Evolutionary conservation across 2,888 invertebrate species (phyloP), one percentile per base, ranked within the genome.

Genomic region (Melipona bicolor): DNA sequence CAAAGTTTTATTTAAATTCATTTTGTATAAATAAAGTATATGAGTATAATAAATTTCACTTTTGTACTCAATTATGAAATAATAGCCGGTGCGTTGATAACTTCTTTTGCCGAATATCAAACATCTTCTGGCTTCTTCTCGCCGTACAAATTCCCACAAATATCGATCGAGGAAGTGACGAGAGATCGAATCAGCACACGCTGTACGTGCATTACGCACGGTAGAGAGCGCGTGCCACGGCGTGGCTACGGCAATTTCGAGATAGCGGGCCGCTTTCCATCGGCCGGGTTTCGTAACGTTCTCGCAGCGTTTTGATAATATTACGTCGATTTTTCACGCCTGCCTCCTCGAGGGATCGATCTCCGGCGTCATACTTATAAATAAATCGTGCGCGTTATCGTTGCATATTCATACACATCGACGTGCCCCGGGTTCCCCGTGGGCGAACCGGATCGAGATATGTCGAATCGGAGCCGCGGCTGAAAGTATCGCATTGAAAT

Each of bases 391-490:
- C 85, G 79, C 86, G 92, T 91, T 92, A 93, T 93, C 93, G 92
- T 94, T 94, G 94, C 93, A 94, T 94, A 94, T 94, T 94, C 94
- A 94, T 94, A 94, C 87, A 81, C 87, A 88, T 86, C 88, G 86
- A 87, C 88, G 90, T 88, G 88, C 86, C 89, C 85, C 88, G 84
- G 74, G 84, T 89, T 86, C 84, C 17, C 91, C 91, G 94, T 94
- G 94, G 94, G 94, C 94, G 93, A 94, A 94, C 94, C 94, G 94
- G 94, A 93, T 93, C 92, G 91, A 91, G 92, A 93, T 92, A 93
- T 91, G 93, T 93, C 93, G 93, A 94, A 93, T 94, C 92, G 91
- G 86, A 91, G 90, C 79, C 87, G 87, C 85, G 88, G 86, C 91
- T 89, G 92, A 92, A 91, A 90, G 90, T 92, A 92, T 90, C 90